These are phyloP conservation scores for Gavialis gangeticus DNA, from an alignment of 2,113 vertebrate genomes.

Conservation along the genomic window DNA sequence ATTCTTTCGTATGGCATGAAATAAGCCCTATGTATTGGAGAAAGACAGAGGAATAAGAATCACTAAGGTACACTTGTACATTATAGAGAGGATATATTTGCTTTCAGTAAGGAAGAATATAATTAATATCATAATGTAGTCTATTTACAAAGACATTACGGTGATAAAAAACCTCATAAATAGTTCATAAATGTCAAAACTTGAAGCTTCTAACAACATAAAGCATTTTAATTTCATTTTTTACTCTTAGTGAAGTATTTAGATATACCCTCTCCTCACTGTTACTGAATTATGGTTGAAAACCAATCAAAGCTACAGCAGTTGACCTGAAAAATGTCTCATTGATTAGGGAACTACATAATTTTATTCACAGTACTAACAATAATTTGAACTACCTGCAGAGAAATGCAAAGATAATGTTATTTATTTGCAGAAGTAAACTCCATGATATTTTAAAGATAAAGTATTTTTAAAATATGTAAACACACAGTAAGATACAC, in stretches of 20 bases:
- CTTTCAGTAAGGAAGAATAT: background rate
- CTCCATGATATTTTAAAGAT: background rate
- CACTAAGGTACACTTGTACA: background rate
- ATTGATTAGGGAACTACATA: background rate
- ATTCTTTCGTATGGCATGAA: background rate
- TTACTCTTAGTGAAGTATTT: too few relatives aligned
- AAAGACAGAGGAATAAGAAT: background rate
- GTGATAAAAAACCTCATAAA: background rate
- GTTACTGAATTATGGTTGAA: background rate
- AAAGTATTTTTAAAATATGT: background rate
- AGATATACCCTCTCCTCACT: too few relatives aligned
- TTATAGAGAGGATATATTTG: background rate
- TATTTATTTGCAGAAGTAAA: background rate
- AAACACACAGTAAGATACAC: background rate
- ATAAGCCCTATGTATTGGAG: background rate
- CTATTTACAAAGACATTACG: background rate
- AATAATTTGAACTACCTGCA: background rate
- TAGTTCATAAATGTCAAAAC: background rate
- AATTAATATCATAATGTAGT: background rate
- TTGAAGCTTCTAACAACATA: background rate
- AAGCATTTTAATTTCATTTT: background rate
- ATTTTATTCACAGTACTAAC: background rate
- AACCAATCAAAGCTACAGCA: background rate
- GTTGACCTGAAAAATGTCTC: background rate
- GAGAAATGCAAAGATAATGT: too few relatives aligned